Evolutionary conservation across 2,888 invertebrate genomes (phyloP), one percentile per base, ranked within the genome.

Genomic region (Tenthredo notha): DNA sequence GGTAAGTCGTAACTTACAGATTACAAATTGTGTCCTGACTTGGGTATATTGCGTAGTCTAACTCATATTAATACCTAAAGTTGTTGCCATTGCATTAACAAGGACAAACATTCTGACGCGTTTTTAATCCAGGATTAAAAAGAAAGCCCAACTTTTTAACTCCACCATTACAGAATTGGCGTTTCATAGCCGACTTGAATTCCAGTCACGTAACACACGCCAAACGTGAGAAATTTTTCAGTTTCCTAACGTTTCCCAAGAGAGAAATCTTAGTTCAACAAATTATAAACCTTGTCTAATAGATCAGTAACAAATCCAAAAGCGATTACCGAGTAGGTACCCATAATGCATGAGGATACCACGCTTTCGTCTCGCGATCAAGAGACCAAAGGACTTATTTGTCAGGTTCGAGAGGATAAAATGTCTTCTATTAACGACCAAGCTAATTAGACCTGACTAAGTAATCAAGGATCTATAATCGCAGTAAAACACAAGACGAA

Each of bases 1-100:
- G 43, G 72, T 74, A 74, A 43, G 72, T 74, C 72, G 72, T 74
- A 74, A 54, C 47, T 77, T 1, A 54, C 77, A 77, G 54, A 54
- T 29, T 77, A 77, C 54, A 77, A 54, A 77, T 77, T 77, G 50
- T 75, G 25, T 75, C 47, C 25, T 33, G 7, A 4, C 25, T 47
- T 50, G 18, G 25, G 29, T 43, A 12, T 29, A 12, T 29, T 33
- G n/a, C 29, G 15, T 21, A 21, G 50, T 50, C 5, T 18, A 54
- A 50, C 54, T 29, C 12, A 25, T 25, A 77, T 29, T 21, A 43
- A 25, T 74, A 25, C 72, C 6, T 21, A 21, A 77, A 77, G 12
- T 37, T 50, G 54, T 50, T 33, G 18, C 54, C 33, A 54, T 77
- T 29, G 77, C 50, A 77, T 77, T 33, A 54, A 54, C 77, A 18